These are phyloP conservation scores for Mercenaria mercenaria DNA, from an alignment of 1,140 invertebrate genomes.

Conservation along the genomic window DNA sequence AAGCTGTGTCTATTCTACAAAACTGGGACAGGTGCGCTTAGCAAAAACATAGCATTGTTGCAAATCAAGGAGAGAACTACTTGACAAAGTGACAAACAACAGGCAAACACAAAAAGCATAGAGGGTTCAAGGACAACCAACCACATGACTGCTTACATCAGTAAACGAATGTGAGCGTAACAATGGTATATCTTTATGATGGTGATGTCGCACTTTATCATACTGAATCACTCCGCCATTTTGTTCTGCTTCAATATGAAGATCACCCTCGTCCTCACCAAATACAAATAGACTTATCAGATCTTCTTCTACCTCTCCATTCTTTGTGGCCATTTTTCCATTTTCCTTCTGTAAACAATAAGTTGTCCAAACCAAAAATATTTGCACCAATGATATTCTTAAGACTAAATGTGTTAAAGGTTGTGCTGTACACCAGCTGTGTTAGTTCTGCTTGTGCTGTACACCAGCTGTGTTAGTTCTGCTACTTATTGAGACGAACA, in stretches of 20 bases:
- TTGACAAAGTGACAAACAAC: neutral
- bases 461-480: too few relatives aligned
- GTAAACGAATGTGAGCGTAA: conserved; percentile 20
- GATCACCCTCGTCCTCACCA: conserved; percentile 54
- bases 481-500: too few relatives aligned
- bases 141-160: conserved; percentile 36
- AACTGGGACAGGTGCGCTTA: too few relatives aligned
- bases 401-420: too few relatives aligned
- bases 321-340: neutral
- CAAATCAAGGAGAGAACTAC: too few relatives aligned
- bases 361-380: conserved; percentile 13
- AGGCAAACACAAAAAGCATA: conserved; percentile 21
- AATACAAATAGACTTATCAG: conserved; percentile 55
- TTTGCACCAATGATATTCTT: too few relatives aligned
- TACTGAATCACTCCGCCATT: conserved; percentile 51
- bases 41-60: too few relatives aligned
- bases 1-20: too few relatives aligned
- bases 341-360: conserved; percentile 44
- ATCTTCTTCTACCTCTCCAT: conserved; percentile 26
- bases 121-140: conserved; percentile 35
- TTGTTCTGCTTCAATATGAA: conserved; percentile 44
- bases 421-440: too few relatives aligned
- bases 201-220: conserved; percentile 52
- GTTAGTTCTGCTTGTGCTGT: too few relatives aligned
- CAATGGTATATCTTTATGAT: conserved; percentile 51